Conservation (phyloP, 2,888 invertebrate species). For the Octodonta nipae region DNA sequence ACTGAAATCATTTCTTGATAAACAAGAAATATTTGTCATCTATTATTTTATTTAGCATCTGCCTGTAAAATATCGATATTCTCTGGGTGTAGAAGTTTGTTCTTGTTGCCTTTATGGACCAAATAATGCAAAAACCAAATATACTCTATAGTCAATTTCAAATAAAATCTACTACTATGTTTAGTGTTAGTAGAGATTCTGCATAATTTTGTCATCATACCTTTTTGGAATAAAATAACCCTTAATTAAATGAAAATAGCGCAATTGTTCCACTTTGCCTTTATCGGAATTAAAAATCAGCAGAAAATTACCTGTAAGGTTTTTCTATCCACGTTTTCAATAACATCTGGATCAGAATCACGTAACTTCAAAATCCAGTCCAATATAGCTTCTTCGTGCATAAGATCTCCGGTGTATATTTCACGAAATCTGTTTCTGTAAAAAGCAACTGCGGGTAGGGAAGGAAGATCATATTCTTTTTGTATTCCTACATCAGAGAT, state of each 20-base stretch:
- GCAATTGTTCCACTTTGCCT: background rate
- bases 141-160: no score
- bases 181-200: no score
- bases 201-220: no score
- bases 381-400: conserved; percentile 80
- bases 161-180: no score
- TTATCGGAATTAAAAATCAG: background rate
- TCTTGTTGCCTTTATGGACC: no score
- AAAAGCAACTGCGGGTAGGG: conserved; percentile 71
- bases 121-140: no score
- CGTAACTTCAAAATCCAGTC: conserved; percentile 81
- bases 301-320: conserved; percentile 50
- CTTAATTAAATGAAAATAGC: background rate
- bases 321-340: conserved; percentile 81
- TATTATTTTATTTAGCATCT: no score
- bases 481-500: conserved; percentile 79
- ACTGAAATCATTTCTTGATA: no score
- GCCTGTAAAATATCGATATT: no score
- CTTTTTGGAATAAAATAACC: no score
- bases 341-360: conserved; percentile 73
- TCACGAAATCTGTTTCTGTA: conserved; percentile 80
- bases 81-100: no score
- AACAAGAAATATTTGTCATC: no score
- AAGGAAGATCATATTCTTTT: conserved; percentile 72
- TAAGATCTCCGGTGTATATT: conserved; percentile 76